Conservation (phyloP, 2,797 vertebrate species). For the Notoglanidium macrostoma region DNA sequence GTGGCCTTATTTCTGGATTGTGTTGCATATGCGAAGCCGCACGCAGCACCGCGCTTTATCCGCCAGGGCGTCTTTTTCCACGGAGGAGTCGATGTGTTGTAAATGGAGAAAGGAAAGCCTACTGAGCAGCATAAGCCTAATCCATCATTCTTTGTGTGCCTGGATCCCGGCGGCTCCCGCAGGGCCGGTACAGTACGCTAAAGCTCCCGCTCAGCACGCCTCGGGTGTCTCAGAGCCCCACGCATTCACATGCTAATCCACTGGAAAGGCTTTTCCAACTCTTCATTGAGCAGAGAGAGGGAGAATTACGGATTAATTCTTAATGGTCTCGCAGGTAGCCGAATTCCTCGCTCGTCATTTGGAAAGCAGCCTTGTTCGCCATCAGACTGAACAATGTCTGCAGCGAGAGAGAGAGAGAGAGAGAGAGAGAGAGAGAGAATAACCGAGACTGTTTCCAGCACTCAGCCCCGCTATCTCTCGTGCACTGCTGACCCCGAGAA, state of each 20-base stretch:
- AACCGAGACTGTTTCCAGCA: background rate
- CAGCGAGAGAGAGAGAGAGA: background rate
- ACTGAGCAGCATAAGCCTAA: constrained; percentile 39
- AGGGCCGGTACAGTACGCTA: constrained; percentile 69
- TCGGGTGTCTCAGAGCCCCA: constrained; percentile 63
- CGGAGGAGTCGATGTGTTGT: constrained; percentile 7
- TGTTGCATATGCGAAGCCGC: background rate
- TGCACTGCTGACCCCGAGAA: constrained; percentile 40
- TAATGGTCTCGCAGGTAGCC: background rate
- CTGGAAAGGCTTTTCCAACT: constrained; percentile 61
- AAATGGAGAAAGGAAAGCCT: constrained; percentile 2
- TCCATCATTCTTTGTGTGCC: constrained; percentile 40
- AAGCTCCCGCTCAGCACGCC: constrained; percentile 58
- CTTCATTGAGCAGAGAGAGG: constrained; percentile 61
- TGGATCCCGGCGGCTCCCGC: constrained; percentile 47
- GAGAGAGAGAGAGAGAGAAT: background rate
- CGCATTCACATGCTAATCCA: constrained; percentile 76
- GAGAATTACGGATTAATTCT: background rate
- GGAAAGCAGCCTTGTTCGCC: background rate
- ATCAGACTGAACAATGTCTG: constrained; percentile 8
- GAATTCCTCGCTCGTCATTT: background rate
- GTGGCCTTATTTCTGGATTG: background rate
- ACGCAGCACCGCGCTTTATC: background rate
- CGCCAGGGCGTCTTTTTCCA: background rate
- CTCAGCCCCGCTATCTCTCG: background rate